A percentile compares a stretch with the other conserved stretches of the same genome.
These are phyloP conservation scores for Toxotes chatareus DNA, from an alignment of 2,113 vertebrate species.

Conservation along the genomic window DNA sequence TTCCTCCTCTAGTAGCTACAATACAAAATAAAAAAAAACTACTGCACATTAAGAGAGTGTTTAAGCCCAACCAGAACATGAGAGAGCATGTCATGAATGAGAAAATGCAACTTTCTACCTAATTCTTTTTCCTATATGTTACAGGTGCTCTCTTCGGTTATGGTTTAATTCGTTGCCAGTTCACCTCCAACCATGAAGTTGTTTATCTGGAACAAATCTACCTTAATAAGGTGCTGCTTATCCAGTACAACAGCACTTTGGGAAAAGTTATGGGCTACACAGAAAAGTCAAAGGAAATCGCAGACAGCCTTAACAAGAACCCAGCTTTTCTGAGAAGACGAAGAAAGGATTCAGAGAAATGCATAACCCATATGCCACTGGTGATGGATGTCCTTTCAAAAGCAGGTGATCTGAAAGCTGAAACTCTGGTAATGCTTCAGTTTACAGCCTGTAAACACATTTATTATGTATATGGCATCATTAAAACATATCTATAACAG, in stretches of 20 bases:
- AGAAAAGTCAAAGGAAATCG: not conserved
- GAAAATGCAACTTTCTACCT: not conserved
- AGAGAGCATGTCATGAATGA: not conserved
- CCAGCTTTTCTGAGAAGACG: not conserved
- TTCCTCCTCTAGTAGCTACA: not conserved
- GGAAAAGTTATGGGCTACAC: constrained; percentile 43
- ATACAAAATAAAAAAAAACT: not conserved
- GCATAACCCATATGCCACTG: not conserved
- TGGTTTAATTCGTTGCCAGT: not conserved
- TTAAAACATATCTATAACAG: not conserved
- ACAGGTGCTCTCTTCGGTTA: constrained; percentile 43
- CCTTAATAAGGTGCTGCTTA: constrained; percentile 50
- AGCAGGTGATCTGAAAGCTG: constrained; percentile 38
- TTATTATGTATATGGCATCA: not conserved
- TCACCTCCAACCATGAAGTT: not conserved
- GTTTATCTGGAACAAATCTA: constrained; percentile 30
- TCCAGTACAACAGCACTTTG: constrained; percentile 54
- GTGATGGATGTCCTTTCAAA: not conserved
- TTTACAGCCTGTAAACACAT: not conserved
- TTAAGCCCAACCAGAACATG: not conserved
- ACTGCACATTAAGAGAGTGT: not conserved
- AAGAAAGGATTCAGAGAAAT: not conserved
- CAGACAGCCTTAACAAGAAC: constrained; percentile 29
- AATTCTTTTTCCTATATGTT: constrained; percentile 20
- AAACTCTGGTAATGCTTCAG: not conserved